These are phyloP conservation scores for Copsychus sechellarum DNA, from an alignment of 2,113 vertebrate genomes.

Conservation along the genomic window DNA sequence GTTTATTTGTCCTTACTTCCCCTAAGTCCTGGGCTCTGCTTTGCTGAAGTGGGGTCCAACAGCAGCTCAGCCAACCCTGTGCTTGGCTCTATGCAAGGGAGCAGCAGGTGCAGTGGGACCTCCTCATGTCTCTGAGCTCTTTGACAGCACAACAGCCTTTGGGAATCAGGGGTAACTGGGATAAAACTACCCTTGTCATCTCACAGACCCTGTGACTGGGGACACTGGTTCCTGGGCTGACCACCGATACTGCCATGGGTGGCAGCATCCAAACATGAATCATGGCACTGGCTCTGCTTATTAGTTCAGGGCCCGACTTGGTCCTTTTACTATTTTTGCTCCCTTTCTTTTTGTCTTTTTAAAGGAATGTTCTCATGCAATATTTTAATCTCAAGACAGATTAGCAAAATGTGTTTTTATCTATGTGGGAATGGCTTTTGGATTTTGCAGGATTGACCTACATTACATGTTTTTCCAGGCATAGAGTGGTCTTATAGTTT, in stretches of 20 bases:
- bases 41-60: rapidly evolving
- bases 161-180: neutral
- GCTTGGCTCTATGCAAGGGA: neutral
- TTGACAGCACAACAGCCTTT: neutral
- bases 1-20: neutral
- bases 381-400: neutral
- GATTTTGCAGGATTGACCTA: conserved; percentile 24
- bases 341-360: neutral
- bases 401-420: neutral
- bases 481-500: neutral
- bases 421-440: neutral
- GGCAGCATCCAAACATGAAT: neutral
- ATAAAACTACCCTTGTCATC: neutral
- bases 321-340: neutral
- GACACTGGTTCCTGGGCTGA: neutral
- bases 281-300: neutral
- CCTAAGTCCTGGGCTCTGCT: neutral
- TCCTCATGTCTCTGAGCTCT: neutral
- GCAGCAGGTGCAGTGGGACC: neutral
- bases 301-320: neutral
- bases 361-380: neutral
- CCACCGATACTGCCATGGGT: neutral
- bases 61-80: neutral
- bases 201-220: neutral
- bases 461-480: neutral